Base-by-base conservation (phyloP, 2,113 vertebrate species). In the Gadus chalcogrammus region DNA sequence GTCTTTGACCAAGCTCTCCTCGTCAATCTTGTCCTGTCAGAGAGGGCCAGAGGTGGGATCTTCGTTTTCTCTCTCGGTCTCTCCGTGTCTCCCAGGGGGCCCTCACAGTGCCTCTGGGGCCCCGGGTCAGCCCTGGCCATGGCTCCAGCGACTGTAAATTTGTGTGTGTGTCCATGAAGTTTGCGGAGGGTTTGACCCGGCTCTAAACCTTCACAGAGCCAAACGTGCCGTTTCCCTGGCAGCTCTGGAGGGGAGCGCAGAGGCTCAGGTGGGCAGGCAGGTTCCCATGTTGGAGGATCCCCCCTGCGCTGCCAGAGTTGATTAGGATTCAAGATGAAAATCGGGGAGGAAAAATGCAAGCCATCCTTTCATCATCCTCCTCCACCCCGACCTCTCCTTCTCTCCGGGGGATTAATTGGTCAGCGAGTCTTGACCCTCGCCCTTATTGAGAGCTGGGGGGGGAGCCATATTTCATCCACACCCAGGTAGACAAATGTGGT, bases 11-110 rank as follows among this genome's bases (percentile, higher is more conserved):
- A 68, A 77, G 75, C 74, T 78, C 69, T 76, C 80, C 84, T 86
- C 87, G 72, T 90, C 88, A 88, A 88, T 91, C 87, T 87, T 80
- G 68, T 55, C 76, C 78, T 85, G 88, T 91, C 85, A 84, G 58
- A 67, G 72, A 79, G 72, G 79, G 80, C 79, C 83, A 86, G 83
- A 84, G 86, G 87, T 89, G 86, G 84, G 74, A 77, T 70, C 77
- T 75, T 74, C 72, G 75, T 68, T 83, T 77, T 79, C 71, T 76
- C 60, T n/a, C n/a, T 80, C 56, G 12, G 42, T 48, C 42, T 48
- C 42, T 48, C 42, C 1, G 42, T 13, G 13, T 81, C 81, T 87
- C 82, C 79, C 80, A 80, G 82, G 70, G 70, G 79, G 70, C 77
- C 69, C 69, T 67, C 71, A 75, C 77, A 87, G 82, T 79, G 69